Conservation (phyloP, 1,140 invertebrate species). For the Delia radicum region DNA sequence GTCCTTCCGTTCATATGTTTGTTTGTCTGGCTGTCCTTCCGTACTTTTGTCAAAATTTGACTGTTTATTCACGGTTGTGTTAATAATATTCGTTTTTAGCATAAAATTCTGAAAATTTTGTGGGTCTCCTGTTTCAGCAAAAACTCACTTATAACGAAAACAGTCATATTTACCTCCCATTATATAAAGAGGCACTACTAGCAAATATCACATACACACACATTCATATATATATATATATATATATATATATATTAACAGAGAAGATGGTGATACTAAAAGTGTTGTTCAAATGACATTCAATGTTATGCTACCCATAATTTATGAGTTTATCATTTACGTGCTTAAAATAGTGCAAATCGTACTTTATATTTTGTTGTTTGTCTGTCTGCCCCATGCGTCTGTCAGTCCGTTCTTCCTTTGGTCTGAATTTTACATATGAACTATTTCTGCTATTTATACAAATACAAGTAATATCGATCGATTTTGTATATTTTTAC, state of each 20-base stretch:
- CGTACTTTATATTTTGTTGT: background rate
- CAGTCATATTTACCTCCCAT: background rate
- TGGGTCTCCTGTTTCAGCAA: background rate
- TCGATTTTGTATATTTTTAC: too few species aligned
- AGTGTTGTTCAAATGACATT: constrained; percentile 18
- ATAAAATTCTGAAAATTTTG: background rate
- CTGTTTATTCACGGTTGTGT: background rate
- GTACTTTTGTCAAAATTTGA: background rate
- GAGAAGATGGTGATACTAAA: background rate
- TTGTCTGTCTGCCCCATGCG: background rate
- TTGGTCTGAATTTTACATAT: background rate
- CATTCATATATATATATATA: background rate
- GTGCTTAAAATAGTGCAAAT: constrained; percentile 25
- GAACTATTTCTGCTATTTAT: background rate
- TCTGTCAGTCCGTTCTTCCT: background rate
- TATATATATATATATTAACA: background rate
- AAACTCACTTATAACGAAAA: too few species aligned
- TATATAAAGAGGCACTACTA: background rate
- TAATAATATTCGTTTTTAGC: background rate
- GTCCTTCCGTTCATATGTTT: background rate
- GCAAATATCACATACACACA: background rate
- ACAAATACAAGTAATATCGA: background rate
- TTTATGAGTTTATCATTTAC: constrained; percentile 28
- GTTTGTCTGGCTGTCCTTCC: background rate
- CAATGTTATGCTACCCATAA: constrained; percentile 23